These are phyloP conservation scores for Holothuria scabra DNA, from an alignment of 53 echinoderm and acorn worm genomes.

Conservation along the genomic window DNA sequence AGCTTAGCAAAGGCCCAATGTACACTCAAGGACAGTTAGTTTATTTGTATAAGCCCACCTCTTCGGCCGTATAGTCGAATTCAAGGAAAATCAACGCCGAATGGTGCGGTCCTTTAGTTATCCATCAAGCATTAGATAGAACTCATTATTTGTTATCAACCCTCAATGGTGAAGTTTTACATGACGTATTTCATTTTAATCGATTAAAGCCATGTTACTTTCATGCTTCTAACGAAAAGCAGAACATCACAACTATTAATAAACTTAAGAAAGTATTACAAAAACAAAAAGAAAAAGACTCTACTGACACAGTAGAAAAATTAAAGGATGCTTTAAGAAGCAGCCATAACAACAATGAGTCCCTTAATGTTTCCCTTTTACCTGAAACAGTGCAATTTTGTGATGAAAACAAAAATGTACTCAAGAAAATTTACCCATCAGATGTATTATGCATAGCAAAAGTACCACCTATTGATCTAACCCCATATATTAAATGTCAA, in stretches of 20 bases:
- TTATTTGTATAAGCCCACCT: constrained; percentile 16
- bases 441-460: not conserved
- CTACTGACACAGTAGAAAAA: not conserved
- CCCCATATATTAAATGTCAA: not conserved
- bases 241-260: not conserved
- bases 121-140: not conserved
- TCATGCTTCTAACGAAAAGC: not conserved
- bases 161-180: no score
- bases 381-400: not conserved
- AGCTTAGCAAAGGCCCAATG: constrained; percentile 29
- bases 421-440: not conserved
- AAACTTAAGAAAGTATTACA: not conserved
- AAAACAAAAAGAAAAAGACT: not conserved
- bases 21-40: constrained; percentile 48
- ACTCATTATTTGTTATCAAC: no score
- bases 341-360: no score
- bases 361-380: no score
- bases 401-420: not conserved
- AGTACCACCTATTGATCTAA: not conserved
- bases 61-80: constrained; percentile 9
- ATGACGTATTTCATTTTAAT: not conserved
- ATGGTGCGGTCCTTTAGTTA: constrained; percentile 6
- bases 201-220: constrained; percentile 1
- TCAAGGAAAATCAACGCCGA: constrained; percentile 20
- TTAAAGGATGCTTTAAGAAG: not conserved